Evolutionary conservation across 2,888 invertebrate genomes (phyloP).

Genomic region (Suillia variegata): DNA sequence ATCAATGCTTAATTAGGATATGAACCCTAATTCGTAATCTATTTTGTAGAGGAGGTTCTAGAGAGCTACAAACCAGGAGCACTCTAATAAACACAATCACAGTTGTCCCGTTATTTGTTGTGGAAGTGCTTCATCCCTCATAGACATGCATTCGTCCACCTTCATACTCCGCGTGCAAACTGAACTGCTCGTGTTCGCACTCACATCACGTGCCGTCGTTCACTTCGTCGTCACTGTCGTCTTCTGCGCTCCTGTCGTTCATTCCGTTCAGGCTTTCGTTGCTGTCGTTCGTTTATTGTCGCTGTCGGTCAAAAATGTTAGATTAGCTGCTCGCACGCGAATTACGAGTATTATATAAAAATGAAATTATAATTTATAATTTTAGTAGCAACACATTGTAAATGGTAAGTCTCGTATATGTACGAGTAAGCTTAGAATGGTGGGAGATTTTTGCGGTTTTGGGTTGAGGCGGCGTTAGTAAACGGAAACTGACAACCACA

Average conservation of each 20-base stretch:
- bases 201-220: no score
- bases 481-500: no score
- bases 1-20: no score
- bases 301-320: conserved; percentile 47
- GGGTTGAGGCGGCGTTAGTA: no score
- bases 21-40: no score
- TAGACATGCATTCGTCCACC: conserved; percentile 3
- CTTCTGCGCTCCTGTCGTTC: neutral
- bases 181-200: neutral
- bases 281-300: conserved; percentile 35
- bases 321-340: conserved; percentile 46
- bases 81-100: no score
- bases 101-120: conserved; percentile 18
- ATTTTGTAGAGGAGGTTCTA: no score
- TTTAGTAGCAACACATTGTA: conserved; percentile 4
- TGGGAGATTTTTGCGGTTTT: conserved; percentile 6
- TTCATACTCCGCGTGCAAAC: no score
- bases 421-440: neutral
- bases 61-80: no score
- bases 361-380: conserved; percentile 24
- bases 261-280: neutral
- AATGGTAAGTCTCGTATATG: neutral
- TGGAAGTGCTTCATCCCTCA: conserved; percentile 20
- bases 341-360: conserved; percentile 29
- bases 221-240: no score